Percentiles rank a stretch among this genome's conserved stretches.
These are phyloP conservation scores for Thamnophis sirtalis DNA, from an alignment of 2,113 vertebrate genomes.

Conservation along the genomic window DNA sequence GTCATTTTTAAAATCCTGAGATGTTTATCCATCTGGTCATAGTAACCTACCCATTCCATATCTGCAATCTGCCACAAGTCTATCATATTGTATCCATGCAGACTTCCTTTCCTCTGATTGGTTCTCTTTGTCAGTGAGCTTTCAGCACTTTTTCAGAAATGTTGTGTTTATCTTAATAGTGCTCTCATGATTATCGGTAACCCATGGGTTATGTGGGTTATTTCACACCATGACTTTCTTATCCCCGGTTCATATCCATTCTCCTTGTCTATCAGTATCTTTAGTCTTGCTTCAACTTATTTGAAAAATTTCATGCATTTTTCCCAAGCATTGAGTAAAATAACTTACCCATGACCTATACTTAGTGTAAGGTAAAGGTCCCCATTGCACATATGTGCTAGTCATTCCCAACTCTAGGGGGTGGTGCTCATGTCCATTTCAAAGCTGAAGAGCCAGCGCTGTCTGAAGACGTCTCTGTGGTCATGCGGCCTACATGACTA, in stretches of 20 bases:
- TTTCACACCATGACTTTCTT: neutral
- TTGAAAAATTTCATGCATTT: neutral
- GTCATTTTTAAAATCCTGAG: neutral
- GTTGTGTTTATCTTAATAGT: neutral
- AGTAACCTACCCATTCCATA: neutral
- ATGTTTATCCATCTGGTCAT: neutral
- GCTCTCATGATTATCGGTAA: neutral
- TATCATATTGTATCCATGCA: neutral
- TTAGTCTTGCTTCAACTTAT: neutral
- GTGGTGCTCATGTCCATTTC: no score
- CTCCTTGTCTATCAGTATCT: neutral
- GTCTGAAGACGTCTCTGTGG: no score
- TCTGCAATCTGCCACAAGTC: neutral
- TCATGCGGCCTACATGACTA: no score
- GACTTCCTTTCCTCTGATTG: neutral
- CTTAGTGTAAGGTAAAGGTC: neutral
- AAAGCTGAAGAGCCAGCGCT: no score
- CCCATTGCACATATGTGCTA: no score
- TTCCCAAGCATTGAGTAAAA: neutral
- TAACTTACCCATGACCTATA: neutral
- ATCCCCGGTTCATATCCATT: neutral
- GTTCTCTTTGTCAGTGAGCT: neutral
- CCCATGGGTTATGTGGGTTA: neutral
- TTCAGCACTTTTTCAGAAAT: neutral
- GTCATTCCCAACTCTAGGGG: no score